These are phyloP conservation scores for Acanthosepion lycidas DNA, from an alignment of 2,888 invertebrate genomes.

Conservation along the genomic window DNA sequence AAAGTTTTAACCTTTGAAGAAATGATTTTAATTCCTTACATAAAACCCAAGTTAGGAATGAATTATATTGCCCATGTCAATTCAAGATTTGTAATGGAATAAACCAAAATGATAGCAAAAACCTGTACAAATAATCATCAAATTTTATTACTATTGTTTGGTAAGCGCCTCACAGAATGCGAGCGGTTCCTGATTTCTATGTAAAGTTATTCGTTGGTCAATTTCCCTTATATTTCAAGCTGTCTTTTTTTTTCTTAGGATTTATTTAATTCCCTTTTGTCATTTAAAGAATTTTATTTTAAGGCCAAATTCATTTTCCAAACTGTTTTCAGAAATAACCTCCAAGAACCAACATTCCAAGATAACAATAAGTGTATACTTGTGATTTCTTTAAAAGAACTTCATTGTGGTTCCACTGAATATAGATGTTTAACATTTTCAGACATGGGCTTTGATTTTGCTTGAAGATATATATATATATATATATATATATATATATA, in stretches of 20 bases:
- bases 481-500: background rate
- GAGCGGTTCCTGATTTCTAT: background rate
- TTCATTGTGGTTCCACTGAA: background rate
- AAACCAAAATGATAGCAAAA: background rate
- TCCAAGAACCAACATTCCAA: background rate
- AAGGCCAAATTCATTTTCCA: background rate
- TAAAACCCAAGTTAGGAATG: background rate
- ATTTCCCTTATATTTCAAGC: background rate
- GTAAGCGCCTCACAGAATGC: background rate
- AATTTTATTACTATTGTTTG: background rate
- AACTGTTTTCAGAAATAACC: background rate
- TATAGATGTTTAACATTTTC: no score
- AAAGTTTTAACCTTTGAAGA: background rate
- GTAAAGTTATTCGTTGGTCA: background rate
- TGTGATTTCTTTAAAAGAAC: background rate
- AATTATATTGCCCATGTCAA: background rate
- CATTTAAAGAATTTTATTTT: background rate
- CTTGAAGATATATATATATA: background rate
- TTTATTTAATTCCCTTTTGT: background rate
- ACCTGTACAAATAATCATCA: background rate
- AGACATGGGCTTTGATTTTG: no score
- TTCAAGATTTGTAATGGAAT: background rate
- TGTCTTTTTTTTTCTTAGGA: background rate
- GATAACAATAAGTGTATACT: background rate
- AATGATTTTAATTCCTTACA: background rate